Base-by-base conservation (phyloP, 2,113 vertebrate species). In the Myrmecobius fasciatus region DNA sequence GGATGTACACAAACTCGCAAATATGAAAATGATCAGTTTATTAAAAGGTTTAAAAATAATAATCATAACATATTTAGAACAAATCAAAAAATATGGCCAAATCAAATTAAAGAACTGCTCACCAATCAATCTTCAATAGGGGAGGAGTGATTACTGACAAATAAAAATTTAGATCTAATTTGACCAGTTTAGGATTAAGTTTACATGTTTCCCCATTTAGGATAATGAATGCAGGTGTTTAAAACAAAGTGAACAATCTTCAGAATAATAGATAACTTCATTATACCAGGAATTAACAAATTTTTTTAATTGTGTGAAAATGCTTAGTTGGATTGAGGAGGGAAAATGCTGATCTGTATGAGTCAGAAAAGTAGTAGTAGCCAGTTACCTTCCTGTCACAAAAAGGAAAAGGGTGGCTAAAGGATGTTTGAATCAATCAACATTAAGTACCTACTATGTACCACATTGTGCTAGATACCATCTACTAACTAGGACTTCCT, bases 181-280 rank as follows among this genome's bases (percentile, higher is more conserved):
- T 90, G 92, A 3, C 89, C 31, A 53, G 75, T 11, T 90, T 43
- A 46, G 11, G 52, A 83, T 97, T 89, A 89, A 90, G 43, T 94
- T 92, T 94, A 90, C 89, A 94, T 95, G 60, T 83, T 94, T 90
- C 67, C 67, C 93, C 46, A 8, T 25, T 91, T 54, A 96, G 92
- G 11, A 89, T 46, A 93, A 95, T 89, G 1, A 8, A 53, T 6
- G 14, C n/a, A 94, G 26, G 54, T 49, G 67, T 54, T 4, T 91
- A 53, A 89, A 17, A 6, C 28, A 60, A 67, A 36, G 31, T 36
- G 36, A 12, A 36, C 31, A n/a, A 36, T 67, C 60, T 36, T 88
- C 52, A 93, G 60, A 96, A 94, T 94, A 91, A 36, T 24, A 24
- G 93, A 36, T 53, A 90, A 89, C 9, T 95, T 91, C 91, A 49